Base-by-base conservation (phyloP, 2,888 invertebrate genomes). In the Liposcelis brunnea region DNA sequence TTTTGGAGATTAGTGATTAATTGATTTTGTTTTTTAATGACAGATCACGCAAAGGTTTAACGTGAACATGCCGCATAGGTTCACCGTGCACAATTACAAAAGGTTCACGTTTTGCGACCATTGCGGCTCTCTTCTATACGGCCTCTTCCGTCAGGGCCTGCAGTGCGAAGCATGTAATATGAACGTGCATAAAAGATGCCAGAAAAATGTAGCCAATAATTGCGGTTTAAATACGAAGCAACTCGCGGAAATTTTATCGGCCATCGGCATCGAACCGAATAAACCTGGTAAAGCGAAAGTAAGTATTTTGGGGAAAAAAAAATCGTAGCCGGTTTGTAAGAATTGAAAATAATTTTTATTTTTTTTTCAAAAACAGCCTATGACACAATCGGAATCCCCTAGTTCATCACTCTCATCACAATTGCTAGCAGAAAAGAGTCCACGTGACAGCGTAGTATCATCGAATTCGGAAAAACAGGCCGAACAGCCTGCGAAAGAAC, bases 71-170 rank as follows among this genome's bases (percentile, higher is more conserved):
- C 98, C 98, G 54, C 98, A 98, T 69, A 82, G 93, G 51, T 91
- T 89, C 67, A 78, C 80, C 56, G 84, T 94, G 58, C 97, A 97
- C 71, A 95, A 79, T 56, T 98, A 93, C 72, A 94, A 91, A 70
- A 74, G 91, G 54, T 94, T 95, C 67, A 97, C 97, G 26, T 98
- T 98, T 71, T 98, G 98, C 72, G 97, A 98, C 71, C 98, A 98
- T 67, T 98, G 98, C 67, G 97, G 97, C 54, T 94, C 94, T 50
- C 73, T 97, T 62, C 76, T 97, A 50, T 97, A 95, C 65, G 97
- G 97, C 19, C 77, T 97, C 58, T 81, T 91, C 62, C 84, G 80
- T 65, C 97, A 97, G 69, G 97, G 97, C 45, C 72, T 95, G 55
- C 94, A 95, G 66, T 95, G 95, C 64, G 86, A 89, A 72, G 93